Percentiles rank a stretch among this genome's conserved stretches.
Evolutionary conservation across 2,888 invertebrate species (phyloP).

Genomic region (Cotesia congregata): DNA sequence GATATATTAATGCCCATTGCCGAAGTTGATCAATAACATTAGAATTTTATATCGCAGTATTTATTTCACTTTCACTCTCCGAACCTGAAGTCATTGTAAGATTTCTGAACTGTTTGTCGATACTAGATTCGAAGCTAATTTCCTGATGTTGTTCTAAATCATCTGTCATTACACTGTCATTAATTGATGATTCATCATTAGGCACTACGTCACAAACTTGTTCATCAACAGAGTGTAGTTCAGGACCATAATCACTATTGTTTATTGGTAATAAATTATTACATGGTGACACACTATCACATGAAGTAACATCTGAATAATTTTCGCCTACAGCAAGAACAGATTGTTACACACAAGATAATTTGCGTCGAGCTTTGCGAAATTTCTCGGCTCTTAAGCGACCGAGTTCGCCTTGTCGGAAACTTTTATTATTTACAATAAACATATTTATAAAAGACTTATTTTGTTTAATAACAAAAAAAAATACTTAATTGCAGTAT

Average conservation of each 20-base stretch:
- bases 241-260: neutral
- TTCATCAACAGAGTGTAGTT: neutral
- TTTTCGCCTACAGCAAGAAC: neutral
- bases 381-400: conserved; percentile 3
- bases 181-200: no score
- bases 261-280: neutral
- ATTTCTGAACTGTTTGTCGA: neutral
- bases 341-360: neutral
- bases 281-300: neutral
- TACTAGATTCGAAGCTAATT: neutral
- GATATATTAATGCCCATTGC: conserved; percentile 11
- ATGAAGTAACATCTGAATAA: neutral
- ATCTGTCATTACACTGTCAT: no score
- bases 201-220: no score
- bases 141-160: neutral
- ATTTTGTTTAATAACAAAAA: no score
- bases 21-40: conserved; percentile 5
- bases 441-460: no score
- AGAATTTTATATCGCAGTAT: neutral
- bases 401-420: neutral
- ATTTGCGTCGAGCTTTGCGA: neutral
- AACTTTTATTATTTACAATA: neutral
- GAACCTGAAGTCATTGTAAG: neutral
- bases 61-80: neutral
- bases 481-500: no score